Conservation (phyloP, 2,888 invertebrate species). For the Liodrosophila aerea region DNA sequence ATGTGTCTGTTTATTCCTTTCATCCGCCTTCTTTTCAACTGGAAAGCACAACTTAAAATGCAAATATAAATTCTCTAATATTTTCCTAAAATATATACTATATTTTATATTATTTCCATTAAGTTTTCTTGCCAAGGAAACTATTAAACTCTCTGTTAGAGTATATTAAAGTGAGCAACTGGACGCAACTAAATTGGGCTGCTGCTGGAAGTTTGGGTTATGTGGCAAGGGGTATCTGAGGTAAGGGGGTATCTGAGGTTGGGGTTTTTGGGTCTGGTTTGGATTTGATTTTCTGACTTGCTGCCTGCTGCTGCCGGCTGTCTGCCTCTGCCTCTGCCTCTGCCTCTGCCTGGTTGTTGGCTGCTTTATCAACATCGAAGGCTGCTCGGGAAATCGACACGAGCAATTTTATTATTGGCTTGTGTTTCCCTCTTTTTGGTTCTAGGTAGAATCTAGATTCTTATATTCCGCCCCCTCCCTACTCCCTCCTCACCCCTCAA, state of each 20-base stretch:
- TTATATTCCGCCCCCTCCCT: not conserved
- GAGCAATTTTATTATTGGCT: slow-evolving; percentile 72
- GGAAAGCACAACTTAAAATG: not conserved
- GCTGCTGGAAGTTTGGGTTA: not conserved
- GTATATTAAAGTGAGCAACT: slow-evolving; percentile 28
- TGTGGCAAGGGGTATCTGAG: not conserved
- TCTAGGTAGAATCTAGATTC: slow-evolving; percentile 18
- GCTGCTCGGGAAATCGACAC: slow-evolving; percentile 56
- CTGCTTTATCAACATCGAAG: slow-evolving; percentile 59
- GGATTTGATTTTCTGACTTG: slow-evolving; percentile 48
- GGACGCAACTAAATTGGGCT: slow-evolving; percentile 32
- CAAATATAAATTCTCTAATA: not conserved
- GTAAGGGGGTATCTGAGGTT: not conserved
- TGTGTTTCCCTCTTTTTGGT: slow-evolving; percentile 16
- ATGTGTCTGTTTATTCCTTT: too few relatives aligned
- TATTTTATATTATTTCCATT: too few relatives aligned
- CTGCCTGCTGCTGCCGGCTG: slow-evolving; percentile 10
- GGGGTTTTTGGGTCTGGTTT: slow-evolving; percentile 12
- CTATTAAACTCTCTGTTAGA: slow-evolving; percentile 11
- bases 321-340: not conserved
- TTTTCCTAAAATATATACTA: too few relatives aligned
- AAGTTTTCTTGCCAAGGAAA: too few relatives aligned
- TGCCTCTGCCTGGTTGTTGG: slow-evolving; percentile 15
- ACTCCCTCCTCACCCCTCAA: not conserved
- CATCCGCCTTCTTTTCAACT: too few relatives aligned